A percentile compares a stretch with the other conserved stretches of the same genome.
These are phyloP conservation scores for Bagarius yarrelli DNA, from an alignment of 2,113 vertebrate species.

Conservation along the genomic window DNA sequence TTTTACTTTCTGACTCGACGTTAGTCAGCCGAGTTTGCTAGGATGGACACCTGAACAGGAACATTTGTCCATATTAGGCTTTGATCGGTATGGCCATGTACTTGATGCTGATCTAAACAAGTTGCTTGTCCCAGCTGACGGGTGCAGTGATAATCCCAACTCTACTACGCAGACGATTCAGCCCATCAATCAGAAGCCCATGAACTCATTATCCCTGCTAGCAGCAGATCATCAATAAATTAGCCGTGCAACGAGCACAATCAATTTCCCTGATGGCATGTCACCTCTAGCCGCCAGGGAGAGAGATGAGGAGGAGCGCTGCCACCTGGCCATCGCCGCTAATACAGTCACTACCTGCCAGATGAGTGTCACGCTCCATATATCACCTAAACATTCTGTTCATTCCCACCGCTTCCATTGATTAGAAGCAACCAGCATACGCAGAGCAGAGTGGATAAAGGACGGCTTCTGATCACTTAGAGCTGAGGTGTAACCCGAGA, in stretches of 20 bases:
- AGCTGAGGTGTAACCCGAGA: constrained; percentile 19
- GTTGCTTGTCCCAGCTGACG: constrained; percentile 32
- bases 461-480: constrained; percentile 18
- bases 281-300: constrained; percentile 70
- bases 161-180: constrained; percentile 38
- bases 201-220: constrained; percentile 66
- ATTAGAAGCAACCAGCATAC: constrained; percentile 28
- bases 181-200: constrained; percentile 65
- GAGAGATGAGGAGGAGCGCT: constrained; percentile 60
- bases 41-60: constrained; percentile 22
- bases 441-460: constrained; percentile 4
- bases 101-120: constrained; percentile 30
- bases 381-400: constrained; percentile 46
- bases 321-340: constrained; percentile 60
- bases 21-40: neutral
- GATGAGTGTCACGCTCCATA: constrained; percentile 33
- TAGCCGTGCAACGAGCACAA: constrained; percentile 69
- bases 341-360: constrained; percentile 54
- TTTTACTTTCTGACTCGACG: neutral
- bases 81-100: constrained; percentile 43
- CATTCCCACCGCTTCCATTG: constrained; percentile 39
- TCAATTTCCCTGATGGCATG: constrained; percentile 71
- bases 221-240: constrained; percentile 73
- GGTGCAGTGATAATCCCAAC: constrained; percentile 47
- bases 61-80: constrained; percentile 46